These are phyloP conservation scores for Tinamus guttatus DNA, from an alignment of 2,113 vertebrate genomes.

Conservation along the genomic window DNA sequence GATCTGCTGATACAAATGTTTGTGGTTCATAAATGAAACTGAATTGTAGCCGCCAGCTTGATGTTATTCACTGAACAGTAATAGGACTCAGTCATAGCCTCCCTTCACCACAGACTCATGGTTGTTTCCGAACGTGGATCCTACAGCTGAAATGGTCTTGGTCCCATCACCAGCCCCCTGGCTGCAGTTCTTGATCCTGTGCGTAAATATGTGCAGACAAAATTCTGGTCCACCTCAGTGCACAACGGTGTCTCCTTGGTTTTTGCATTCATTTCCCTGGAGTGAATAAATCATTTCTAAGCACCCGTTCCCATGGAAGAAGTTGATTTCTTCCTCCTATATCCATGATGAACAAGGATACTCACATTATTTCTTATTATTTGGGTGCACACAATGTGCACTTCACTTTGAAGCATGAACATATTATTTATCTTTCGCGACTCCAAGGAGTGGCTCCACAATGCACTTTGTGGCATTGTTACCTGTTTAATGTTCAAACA, in stretches of 20 bases:
- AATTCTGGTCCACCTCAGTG: conserved; percentile 50
- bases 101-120: not conserved
- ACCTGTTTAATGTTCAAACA: conserved; percentile 60
- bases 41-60: not conserved
- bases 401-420: conserved; percentile 67
- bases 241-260: conserved; percentile 45
- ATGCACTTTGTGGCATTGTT: conserved; percentile 29
- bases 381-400: conserved; percentile 62
- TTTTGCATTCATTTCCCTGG: conserved; percentile 56
- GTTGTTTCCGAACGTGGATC: not conserved
- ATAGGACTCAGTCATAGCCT: not conserved
- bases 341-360: conserved; percentile 66
- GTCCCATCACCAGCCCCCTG: not conserved
- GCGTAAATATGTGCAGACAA: conserved; percentile 36
- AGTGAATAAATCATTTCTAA: conserved; percentile 67
- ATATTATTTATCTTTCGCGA: conserved; percentile 61
- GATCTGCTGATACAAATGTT: not conserved
- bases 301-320: conserved; percentile 52
- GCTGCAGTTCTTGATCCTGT: not conserved
- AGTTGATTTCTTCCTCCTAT: conserved; percentile 66
- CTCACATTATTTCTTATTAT: conserved; percentile 67
- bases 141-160: not conserved
- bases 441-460: conserved; percentile 34
- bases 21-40: not conserved
- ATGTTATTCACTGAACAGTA: not conserved